Percentiles rank a stretch among this genome's conserved stretches.
Conservation (phyloP, 2,888 invertebrate species). For the Venusia cambrica region DNA sequence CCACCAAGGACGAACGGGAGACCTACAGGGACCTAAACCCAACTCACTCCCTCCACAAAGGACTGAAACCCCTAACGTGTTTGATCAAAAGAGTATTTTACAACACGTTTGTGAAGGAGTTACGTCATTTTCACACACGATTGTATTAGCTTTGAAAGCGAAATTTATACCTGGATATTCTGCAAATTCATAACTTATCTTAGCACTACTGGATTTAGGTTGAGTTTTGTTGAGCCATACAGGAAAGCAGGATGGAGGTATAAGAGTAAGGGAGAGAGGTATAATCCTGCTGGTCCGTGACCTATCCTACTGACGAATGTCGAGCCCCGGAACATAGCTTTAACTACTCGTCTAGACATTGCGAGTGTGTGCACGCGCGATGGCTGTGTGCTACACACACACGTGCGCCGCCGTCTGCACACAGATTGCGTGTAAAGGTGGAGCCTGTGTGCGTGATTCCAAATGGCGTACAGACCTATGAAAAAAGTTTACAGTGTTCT, state of each 20-base stretch:
- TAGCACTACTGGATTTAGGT: slow-evolving; percentile 32
- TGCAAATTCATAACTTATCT: slow-evolving; percentile 22
- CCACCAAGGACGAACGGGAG: slow-evolving; percentile 69
- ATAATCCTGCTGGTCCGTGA: slow-evolving; percentile 71
- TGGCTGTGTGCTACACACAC: slow-evolving; percentile 35
- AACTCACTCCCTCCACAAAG: slow-evolving; percentile 8
- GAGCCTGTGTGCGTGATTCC: slow-evolving; percentile 15
- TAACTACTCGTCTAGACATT: slow-evolving; percentile 76
- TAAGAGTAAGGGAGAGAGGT: slow-evolving; percentile 49
- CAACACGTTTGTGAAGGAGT: slow-evolving; percentile 18
- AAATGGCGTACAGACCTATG: slow-evolving; percentile 19
- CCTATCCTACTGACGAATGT: slow-evolving; percentile 81
- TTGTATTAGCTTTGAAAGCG: slow-evolving; percentile 66
- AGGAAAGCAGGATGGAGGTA: slow-evolving; percentile 41
- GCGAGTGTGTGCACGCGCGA: slow-evolving; percentile 42
- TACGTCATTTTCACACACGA: slow-evolving; percentile 42
- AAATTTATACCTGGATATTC: slow-evolving; percentile 66
- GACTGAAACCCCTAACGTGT: slow-evolving; percentile 29
- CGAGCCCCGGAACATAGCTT: slow-evolving; percentile 77
- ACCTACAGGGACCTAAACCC: slow-evolving; percentile 59
- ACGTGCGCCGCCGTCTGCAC: neutral
- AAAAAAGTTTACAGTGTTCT: slow-evolving; percentile 29
- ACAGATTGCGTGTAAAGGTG: slow-evolving; percentile 6
- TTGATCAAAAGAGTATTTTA: slow-evolving; percentile 26
- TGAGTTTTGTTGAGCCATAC: slow-evolving; percentile 37